Conservation (phyloP, 1,140 invertebrate species). For the Drosophila teissieri region DNA sequence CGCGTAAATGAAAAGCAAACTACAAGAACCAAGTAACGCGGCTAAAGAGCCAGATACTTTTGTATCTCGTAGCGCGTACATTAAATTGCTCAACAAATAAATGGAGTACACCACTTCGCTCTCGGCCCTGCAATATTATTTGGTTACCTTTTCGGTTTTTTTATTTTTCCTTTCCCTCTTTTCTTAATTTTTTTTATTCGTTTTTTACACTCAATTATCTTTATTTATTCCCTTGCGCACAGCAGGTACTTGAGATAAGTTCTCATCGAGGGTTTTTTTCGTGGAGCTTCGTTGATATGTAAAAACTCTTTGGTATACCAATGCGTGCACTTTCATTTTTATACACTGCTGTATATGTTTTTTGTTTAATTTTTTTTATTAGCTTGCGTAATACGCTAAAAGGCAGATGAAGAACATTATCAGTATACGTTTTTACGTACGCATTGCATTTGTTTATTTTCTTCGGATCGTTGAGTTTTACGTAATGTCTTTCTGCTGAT, state of each 20-base stretch:
- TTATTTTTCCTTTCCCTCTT: constrained; percentile 25
- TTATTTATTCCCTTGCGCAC: constrained; percentile 54
- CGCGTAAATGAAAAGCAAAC: constrained; percentile 69
- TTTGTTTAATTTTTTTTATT: not conserved
- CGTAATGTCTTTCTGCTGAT: constrained; percentile 38
- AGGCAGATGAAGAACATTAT: constrained; percentile 31
- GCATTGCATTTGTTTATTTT: constrained; percentile 51
- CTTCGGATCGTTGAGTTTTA: constrained; percentile 24
- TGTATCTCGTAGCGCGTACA: constrained; percentile 16
- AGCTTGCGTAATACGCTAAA: constrained; percentile 35
- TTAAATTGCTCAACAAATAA: constrained; percentile 72
- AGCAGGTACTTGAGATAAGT: constrained; percentile 59
- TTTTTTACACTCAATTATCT: constrained; percentile 62
- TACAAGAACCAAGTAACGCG: constrained; percentile 36
- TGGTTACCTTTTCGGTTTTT: constrained; percentile 41
- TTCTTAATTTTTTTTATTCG: constrained; percentile 33
- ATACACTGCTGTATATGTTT: not conserved
- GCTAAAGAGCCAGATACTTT: constrained; percentile 33
- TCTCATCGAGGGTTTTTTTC: constrained; percentile 22
- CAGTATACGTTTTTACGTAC: constrained; percentile 34
- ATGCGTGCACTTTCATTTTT: constrained; percentile 66
- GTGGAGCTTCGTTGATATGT: constrained; percentile 37
- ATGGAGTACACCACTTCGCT: constrained; percentile 2
- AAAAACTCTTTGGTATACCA: constrained; percentile 23
- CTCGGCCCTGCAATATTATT: constrained; percentile 15